Evolutionary conservation across 1,140 invertebrate genomes (phyloP), one percentile per base, ranked within the genome.

Genomic region (Tetragonula clypearis): DNA sequence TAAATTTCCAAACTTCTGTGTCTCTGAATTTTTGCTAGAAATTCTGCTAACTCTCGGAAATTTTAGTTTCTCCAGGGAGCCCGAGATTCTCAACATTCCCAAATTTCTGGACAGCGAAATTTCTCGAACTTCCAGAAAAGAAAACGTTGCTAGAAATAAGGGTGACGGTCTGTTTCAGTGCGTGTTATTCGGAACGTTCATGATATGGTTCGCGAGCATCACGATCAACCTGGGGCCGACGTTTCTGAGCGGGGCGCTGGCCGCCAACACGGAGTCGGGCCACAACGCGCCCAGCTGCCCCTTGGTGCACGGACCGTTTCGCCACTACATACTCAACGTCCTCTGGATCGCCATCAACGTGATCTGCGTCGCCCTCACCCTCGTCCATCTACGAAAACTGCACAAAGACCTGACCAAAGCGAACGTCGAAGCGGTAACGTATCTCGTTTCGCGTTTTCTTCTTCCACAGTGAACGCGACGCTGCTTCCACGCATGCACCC

Each of bases 211-310:
- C 94, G 97, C 97, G 19, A 97, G 97, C 79, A 97, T 98, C 90
- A 98, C 98, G 17, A 98, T 99, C 92, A 98, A 99, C 94, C 96
- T 99, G 86, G 98, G 98, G 11, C 98, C 98, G 5, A 98, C 98
- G 9, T 98, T 99, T 94, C 95, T 98, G 87, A 97, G 97, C 80
- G 98, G 98, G 5, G 97, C 98, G 17, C 94, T 98, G 71, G 97
- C 97, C 0, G 97, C 97, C n/a, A 98, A 97, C 90, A 96, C 97
- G 0, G 97, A 97, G 88, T 96, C 96, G n/a, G 96, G 96, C 0
- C 96, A 97, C 86, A 96, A 97, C 84, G 96, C 97, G 0, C 98
- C 98, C 0, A 97, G 97, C 30, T 98, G 98, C 92, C 97, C 98
- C 1, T 95, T 98, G 82, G 97, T 98, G 3, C 96, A 97, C 90